Evolutionary conservation across 2,113 vertebrate genomes (phyloP), one percentile per base, ranked within the genome.

Genomic region (Agelaius phoeniceus): DNA sequence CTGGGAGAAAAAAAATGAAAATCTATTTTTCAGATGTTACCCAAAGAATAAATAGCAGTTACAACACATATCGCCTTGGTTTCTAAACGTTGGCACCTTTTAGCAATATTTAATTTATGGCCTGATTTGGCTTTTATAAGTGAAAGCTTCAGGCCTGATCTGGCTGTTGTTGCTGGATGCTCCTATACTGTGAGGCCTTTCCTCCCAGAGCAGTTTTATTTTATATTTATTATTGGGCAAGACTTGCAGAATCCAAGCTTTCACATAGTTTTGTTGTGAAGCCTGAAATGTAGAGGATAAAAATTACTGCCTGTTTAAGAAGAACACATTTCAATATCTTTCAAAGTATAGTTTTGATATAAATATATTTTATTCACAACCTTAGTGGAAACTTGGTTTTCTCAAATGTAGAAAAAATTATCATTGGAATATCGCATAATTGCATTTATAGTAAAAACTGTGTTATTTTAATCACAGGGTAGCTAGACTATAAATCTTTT

Each of bases 401-500:
- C 20, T 77, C 27, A 23, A 44, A 35, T 48, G 17, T 65, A 57
- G 24, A 82, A 90, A 87, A 81, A 73, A 59, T 41, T 46, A 28
- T 87, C 1, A 33, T 49, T 80, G 37, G 28, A 84, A 54, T 94
- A 28, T 89, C 90, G 41, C 65, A 27, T 55, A 69, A 10, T 81
- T 95, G 18, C 10, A 66, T 92, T 93, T 95, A 41, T 41, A 44
- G 28, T 94, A 57, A 91, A 93, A 90, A 27, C 13, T 43, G 28
- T 59, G n/a, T 67, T 52, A 39, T 37, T 72, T 87, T 73, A 68
- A 83, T 75, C 61, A 69, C 46, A 22, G n/a, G 65, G 48, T 65
- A 89, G 87, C 84, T 89, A 68, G 74, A 61, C 31, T 86, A 72
- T 67, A 28, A 86, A 63, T 54, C 13, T 84, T 62, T 76, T 68